Evolutionary conservation across 2,797 vertebrate species (phyloP).

Genomic region (Myiothlypis chrysogaster): DNA sequence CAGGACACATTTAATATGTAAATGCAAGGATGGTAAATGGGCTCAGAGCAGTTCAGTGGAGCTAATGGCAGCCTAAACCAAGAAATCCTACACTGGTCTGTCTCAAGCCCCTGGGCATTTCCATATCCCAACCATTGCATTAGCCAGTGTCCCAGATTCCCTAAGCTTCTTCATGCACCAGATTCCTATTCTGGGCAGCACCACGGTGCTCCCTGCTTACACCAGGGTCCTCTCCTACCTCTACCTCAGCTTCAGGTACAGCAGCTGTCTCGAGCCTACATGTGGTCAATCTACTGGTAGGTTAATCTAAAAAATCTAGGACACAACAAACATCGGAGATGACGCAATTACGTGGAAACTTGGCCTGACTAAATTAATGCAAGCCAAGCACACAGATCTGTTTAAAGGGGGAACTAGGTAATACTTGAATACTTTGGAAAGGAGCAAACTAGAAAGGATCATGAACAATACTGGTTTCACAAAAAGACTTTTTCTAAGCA

Average conservation of each 20-base stretch:
- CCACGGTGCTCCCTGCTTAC: neutral
- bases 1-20: neutral
- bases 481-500: neutral
- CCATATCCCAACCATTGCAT: accelerated
- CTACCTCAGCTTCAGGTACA: neutral
- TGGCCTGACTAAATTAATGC: neutral
- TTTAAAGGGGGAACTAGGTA: neutral
- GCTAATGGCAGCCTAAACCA: neutral
- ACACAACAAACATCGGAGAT: neutral
- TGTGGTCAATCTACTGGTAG: neutral
- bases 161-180: neutral
- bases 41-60: neutral
- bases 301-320: neutral
- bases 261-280: neutral
- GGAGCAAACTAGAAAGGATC: neutral
- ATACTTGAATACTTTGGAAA: neutral
- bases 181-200: neutral
- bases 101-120: neutral
- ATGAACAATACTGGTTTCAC: neutral
- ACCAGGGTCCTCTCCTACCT: neutral
- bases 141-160: neutral
- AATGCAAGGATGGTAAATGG: neutral
- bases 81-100: neutral
- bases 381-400: neutral
- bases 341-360: accelerated